Evolutionary conservation across 2,797 vertebrate genomes (phyloP), one percentile per base, ranked within the genome.

Genomic region (Acanthurus leucopareius): DNA sequence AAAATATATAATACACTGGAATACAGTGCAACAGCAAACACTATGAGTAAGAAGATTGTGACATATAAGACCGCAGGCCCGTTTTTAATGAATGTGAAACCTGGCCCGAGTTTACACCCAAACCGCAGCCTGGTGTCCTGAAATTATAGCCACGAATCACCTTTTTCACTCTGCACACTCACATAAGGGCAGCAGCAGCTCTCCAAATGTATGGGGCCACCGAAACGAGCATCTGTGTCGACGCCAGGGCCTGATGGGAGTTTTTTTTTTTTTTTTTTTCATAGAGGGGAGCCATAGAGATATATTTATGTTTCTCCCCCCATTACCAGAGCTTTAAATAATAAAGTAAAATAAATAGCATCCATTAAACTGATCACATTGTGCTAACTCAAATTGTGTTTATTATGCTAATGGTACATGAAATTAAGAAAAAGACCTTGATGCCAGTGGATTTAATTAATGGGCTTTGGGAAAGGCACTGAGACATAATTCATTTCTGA

Each of bases 361-460:
- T 96, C 97, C 96, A 97, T 99, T 98, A 98, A 97, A 97, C 94
- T 96, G 96, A 98, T 98, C 97, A 97, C 96, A 97, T 97, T 97
- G 97, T 97, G 97, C 97, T 97, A 97, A 97, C 97, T 97, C 96
- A 97, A 97, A 97, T 98, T 97, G 97, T 98, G 97, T 99, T 98
- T 99, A 99, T 99, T 99, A 99, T 99, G 98, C 97, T 99, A 99
- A 99, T 99, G 97, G 97, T 97, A 98, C 97, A 98, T 98, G 97
- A 98, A 98, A 99, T 99, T 98, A 98, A 97, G 97, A 98, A 97
- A 98, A 98, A 98, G 97, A 97, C 97, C 97, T 97, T 97, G 97
- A 98, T 97, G 98, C 97, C 97, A 97, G 96, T 96, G 96, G 97
- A 97, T 97, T 97, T 98, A 98, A 99, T 99, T 98, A 99, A 99